Evolutionary conservation across 2,797 vertebrate genomes (phyloP).

Genomic region (Erpetoichthys calabaricus): DNA sequence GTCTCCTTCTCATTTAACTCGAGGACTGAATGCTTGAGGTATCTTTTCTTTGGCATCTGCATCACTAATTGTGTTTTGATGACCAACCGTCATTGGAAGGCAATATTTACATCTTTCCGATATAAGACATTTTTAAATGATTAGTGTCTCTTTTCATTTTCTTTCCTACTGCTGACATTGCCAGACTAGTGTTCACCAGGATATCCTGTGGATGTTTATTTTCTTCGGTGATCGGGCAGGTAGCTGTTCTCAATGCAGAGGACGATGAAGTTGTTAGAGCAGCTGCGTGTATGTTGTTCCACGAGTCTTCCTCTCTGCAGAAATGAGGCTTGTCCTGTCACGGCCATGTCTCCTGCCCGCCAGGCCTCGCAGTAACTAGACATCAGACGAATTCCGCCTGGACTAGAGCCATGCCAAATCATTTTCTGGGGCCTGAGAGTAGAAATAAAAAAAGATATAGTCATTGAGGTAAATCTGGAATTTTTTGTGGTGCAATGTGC

Average conservation of each 20-base stretch:
- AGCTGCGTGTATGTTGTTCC: constrained; percentile 76
- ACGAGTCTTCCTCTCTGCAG: constrained; percentile 69
- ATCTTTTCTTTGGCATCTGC: constrained; percentile 48
- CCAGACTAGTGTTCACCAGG: constrained; percentile 15
- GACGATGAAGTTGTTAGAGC: constrained; percentile 70
- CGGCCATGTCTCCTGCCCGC: constrained; percentile 57
- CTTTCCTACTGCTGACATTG: constrained; percentile 7
- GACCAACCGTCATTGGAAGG: constrained; percentile 32
- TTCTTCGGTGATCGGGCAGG: constrained; percentile 47
- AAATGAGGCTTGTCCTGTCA: constrained; percentile 70
- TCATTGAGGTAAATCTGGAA: neutral
- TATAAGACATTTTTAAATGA: constrained; percentile 19
- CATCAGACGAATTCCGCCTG: constrained; percentile 52
- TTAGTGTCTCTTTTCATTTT: constrained; percentile 35
- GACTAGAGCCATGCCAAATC: constrained; percentile 80
- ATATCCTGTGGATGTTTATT: constrained; percentile 42
- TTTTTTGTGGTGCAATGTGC: too few species aligned
- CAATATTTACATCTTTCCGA: constrained; percentile 50
- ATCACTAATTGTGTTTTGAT: constrained; percentile 23
- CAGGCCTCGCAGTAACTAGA: constrained; percentile 85
- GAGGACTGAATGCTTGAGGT: constrained; percentile 39
- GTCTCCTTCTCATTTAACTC: neutral
- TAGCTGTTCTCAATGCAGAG: constrained; percentile 95
- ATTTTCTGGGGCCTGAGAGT: constrained; percentile 75
- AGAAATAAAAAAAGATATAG: neutral